Evolutionary conservation across 2,113 vertebrate genomes (phyloP).

Genomic region (Archilochus colubris): DNA sequence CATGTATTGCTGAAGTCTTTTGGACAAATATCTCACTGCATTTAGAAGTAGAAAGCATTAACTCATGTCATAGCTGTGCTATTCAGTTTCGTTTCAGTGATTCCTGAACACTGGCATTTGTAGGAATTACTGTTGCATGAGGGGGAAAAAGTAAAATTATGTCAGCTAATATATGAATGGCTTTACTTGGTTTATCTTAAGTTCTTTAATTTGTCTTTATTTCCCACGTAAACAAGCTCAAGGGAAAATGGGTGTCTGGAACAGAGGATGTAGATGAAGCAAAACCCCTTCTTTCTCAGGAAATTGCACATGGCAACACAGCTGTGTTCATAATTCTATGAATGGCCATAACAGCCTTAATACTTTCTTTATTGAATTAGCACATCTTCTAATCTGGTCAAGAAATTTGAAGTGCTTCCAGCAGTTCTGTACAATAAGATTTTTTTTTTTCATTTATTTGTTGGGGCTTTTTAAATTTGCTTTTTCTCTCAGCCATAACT

Average conservation of each 20-base stretch:
- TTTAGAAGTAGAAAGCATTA: not conserved
- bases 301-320: conserved; percentile 37
- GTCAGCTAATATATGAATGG: not conserved
- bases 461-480: not conserved
- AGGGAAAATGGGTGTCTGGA: conserved; percentile 45
- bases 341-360: not conserved
- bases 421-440: not conserved
- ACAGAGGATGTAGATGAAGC: conserved; percentile 48
- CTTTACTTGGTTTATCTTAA: conserved; percentile 15
- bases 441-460: not conserved
- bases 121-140: not conserved
- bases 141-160: not conserved
- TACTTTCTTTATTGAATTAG: conserved; percentile 19
- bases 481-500: not conserved
- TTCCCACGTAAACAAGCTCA: conserved; percentile 17
- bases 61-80: not conserved
- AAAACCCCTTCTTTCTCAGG: conserved; percentile 36
- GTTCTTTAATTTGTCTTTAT: conserved; percentile 48
- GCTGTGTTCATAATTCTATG: conserved; percentile 1
- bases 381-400: not conserved
- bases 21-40: not conserved
- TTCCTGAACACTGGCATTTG: not conserved
- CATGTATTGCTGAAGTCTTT: not conserved
- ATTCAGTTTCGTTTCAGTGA: not conserved
- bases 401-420: conserved; percentile 15